Evolutionary conservation across 2,113 vertebrate species (phyloP), one percentile per base, ranked within the genome.

Genomic region (Psilopogon haemacephalus): DNA sequence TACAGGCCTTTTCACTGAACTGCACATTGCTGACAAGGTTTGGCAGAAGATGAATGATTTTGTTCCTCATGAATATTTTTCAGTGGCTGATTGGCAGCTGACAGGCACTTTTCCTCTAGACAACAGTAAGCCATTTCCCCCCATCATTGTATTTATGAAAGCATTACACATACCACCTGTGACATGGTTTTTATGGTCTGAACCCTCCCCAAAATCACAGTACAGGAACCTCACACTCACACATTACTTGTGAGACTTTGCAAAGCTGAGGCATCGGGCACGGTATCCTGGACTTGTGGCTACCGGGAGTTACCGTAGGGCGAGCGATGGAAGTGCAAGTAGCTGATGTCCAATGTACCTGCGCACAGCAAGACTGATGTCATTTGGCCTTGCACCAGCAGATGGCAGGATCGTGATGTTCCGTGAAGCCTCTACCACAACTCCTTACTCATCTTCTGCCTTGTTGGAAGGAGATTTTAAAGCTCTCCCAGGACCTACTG

Each of bases 351-450:
- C 27, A 15, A 6, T 84, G 17, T 19, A 5, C 42, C 46, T 6
- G 5, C 0, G 1, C 9, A 26, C n/a, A 6, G 6, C 65, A 15
- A 48, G 24, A n/a, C 8, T 18, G 30, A 18, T 44, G 91, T 14
- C 14, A 21, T 38, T 77, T 21, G 17, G 16, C 7, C 60, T 33
- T 6, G 5, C 50, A 95, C 95, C 97, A 96, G 92, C 42, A 97
- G 97, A 63, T 94, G 97, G 97, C 96, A 90, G 89, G 26, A n/a
- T 21, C 20, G 72, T 64, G 88, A 94, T 54, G 85, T 35, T 35
- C 37, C 19, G 14, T 20, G 13, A 18, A 17, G 10, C 15, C 37
- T n/a, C 11, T 23, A 1, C 23, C n/a, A 11, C 26, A 21, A 0
- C 6, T 10, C 1, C 5, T 6, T 27, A 1, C 30, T 7, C 10